Base-by-base conservation (phyloP, 2,797 vertebrate species). In the Cirrhinus mrigala region DNA sequence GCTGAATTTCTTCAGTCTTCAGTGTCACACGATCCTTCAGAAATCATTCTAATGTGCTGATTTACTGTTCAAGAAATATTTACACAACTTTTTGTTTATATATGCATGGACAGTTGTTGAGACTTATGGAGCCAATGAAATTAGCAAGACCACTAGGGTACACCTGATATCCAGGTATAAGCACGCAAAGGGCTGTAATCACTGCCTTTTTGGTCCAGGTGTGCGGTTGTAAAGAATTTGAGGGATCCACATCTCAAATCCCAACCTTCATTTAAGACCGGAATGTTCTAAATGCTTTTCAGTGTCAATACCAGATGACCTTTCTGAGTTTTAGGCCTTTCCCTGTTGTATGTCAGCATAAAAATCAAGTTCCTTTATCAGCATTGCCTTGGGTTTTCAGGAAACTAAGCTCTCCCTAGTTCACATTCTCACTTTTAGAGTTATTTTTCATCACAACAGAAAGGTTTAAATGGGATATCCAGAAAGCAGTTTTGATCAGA, bases 161-260 rank as follows among this genome's bases (percentile, higher is more conserved):
- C 50, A 71, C 46, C 58, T 81, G 60, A 82, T 82, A 50, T 66
- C 68, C 87, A 58, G 29, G 33, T 80, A 24, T 40, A 24, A 27
- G 16, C 54, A 29, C 48, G 14, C 27, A 58, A 8, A 77, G 3
- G 48, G 66, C 68, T 44, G 46, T 87, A 88, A 87, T 89, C 64
- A 86, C 69, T 75, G 84, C 77, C 81, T 87, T 80, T 71, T 50
- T 8, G 14, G 37, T 86, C 83, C 83, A 91, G 86, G 89, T 90
- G 88, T 89, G 78, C 56, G 20, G 60, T 73, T 84, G 73, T 87
- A 84, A 88, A 88, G 75, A 87, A 50, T 50, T 79, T n/a, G 8
- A 82, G 56, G 33, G 86, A 76, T 88, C 54, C 66, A 64, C 29
- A 56, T 56, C 82, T 52, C 54, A 86, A 77, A 82, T 29, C 62